These are phyloP conservation scores for Orthosia gothica DNA, from an alignment of 2,888 invertebrate species.

Conservation along the genomic window DNA sequence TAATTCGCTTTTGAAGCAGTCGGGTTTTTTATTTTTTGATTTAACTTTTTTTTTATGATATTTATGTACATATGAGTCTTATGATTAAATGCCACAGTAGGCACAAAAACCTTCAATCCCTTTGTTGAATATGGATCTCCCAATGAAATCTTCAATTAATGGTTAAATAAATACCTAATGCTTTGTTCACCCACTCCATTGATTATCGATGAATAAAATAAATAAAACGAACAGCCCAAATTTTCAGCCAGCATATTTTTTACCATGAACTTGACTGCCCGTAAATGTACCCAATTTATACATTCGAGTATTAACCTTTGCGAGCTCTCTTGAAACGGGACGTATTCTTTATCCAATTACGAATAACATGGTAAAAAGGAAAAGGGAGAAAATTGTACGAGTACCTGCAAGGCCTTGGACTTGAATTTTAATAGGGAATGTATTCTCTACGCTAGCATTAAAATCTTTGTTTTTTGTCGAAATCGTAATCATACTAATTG, in stretches of 20 bases:
- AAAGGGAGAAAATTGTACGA: conserved; percentile 41
- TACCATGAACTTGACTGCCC: conserved; percentile 31
- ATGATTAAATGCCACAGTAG: not conserved
- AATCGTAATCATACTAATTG: not conserved
- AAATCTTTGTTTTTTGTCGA: not conserved
- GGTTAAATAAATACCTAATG: not conserved
- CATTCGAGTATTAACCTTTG: conserved; percentile 50
- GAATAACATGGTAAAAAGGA: conserved; percentile 53
- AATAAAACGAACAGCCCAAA: not conserved
- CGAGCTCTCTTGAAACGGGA: conserved; percentile 47
- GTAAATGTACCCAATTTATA: conserved; percentile 51
- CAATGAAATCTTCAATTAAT: not conserved
- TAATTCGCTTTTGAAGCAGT: no score
- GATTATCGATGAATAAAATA: not conserved
- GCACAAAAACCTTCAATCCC: not conserved
- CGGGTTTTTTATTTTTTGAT: no score
- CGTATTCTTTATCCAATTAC: conserved; percentile 61
- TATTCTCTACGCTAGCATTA: not conserved
- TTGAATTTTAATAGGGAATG: conserved; percentile 38
- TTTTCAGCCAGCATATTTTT: conserved; percentile 29
- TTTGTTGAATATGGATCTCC: not conserved
- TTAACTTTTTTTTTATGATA: no score
- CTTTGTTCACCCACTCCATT: not conserved
- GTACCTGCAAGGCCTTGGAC: conserved; percentile 1
- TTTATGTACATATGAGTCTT: no score